Percentiles rank a stretch among this genome's conserved stretches.
phyloP scores from a whole-genome alignment of 2,113 vertebrate genomes.

The Myotis davidii region DNA sequence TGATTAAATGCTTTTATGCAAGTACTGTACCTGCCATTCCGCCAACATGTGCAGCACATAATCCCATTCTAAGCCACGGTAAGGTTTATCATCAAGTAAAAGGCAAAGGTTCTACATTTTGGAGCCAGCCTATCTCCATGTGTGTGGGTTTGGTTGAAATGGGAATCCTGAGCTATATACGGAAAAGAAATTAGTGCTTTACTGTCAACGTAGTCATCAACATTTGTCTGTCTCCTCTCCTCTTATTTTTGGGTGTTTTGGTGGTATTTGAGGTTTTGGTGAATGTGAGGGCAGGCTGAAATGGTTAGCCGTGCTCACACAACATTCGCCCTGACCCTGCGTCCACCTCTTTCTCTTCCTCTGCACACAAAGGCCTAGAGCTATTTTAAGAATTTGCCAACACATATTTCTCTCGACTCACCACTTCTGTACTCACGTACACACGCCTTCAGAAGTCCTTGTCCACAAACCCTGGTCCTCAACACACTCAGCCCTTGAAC shows the following conservation, averaged over 20 bases:
- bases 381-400: not conserved
- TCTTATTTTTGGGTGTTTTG: not conserved
- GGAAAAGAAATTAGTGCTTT: not conserved
- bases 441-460: not conserved
- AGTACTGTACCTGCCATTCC: not conserved
- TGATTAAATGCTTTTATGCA: not conserved
- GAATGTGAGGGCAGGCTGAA: not conserved
- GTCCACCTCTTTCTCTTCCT: not conserved
- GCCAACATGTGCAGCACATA: too few species aligned
- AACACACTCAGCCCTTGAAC: not conserved
- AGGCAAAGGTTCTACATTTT: not conserved
- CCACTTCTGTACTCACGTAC: not conserved
- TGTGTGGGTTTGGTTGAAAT: not conserved
- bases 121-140: too few species aligned
- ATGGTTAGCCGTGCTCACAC: too few species aligned
- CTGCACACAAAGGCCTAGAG: not conserved
- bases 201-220: not conserved
- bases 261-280: not conserved
- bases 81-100: not conserved
- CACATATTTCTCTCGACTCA: not conserved
- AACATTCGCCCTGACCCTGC: not conserved
- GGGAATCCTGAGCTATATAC: not conserved
- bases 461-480: not conserved
- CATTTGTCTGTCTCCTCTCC: not conserved
- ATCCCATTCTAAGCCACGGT: not conserved